phyloP scores from a whole-genome alignment of 1,140 invertebrate species.

The Hydropsyche tenuis region DNA sequence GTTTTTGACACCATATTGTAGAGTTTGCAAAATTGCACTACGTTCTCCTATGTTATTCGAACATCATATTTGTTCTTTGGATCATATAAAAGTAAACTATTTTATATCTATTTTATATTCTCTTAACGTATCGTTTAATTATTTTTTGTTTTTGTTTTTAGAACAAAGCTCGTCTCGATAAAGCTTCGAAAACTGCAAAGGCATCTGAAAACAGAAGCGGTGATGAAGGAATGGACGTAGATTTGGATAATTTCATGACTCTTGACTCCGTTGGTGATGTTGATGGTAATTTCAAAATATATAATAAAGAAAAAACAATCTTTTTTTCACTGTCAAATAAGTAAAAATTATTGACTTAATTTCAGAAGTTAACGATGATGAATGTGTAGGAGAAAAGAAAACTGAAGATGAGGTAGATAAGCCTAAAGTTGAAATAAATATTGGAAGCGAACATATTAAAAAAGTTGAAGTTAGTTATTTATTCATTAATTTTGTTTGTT shows the following conservation, averaged over 20 bases:
- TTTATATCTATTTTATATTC: slow-evolving; percentile 39
- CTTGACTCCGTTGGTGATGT: slow-evolving; percentile 84
- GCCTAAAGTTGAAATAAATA: slow-evolving; percentile 70
- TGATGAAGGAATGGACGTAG: slow-evolving; percentile 76
- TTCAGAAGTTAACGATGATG: slow-evolving; percentile 68
- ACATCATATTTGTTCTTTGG: slow-evolving; percentile 78
- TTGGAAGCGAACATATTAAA: slow-evolving; percentile 78
- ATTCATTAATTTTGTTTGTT: background rate
- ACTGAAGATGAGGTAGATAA: slow-evolving; percentile 60
- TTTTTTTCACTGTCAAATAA: too few relatives aligned
- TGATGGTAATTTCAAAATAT: slow-evolving; percentile 64
- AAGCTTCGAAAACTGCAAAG: slow-evolving; percentile 54
- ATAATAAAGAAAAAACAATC: too few relatives aligned
- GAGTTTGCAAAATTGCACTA: slow-evolving; percentile 73
- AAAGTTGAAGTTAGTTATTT: slow-evolving; percentile 67
- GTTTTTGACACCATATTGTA: slow-evolving; percentile 80
- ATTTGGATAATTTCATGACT: slow-evolving; percentile 83
- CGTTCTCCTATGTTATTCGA: slow-evolving; percentile 83
- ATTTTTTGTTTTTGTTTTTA: slow-evolving; percentile 52
- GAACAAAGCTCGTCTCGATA: slow-evolving; percentile 65
- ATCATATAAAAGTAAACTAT: slow-evolving; percentile 83
- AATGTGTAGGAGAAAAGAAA: slow-evolving; percentile 67
- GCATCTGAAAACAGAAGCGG: slow-evolving; percentile 65
- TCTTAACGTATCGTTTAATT: background rate
- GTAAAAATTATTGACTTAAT: too few relatives aligned